phyloP scores from a whole-genome alignment of 2,888 invertebrate species.

The Caenorhabditis japonica region DNA sequence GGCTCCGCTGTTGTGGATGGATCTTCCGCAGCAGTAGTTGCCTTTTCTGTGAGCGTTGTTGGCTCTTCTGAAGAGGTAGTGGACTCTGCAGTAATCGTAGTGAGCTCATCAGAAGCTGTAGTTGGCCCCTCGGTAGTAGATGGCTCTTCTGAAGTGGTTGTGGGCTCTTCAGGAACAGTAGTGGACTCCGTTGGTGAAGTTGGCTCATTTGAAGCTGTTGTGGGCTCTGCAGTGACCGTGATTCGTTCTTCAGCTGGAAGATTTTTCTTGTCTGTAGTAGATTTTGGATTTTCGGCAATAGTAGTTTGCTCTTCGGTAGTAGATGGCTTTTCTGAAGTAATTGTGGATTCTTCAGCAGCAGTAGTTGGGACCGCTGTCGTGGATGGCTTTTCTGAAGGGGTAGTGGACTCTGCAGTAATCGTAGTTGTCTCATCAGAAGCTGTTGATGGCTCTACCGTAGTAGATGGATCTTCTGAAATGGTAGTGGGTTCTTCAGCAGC shows the following conservation, averaged over 20 bases:
- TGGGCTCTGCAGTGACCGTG: too few species aligned
- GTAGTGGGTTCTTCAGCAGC: constrained; percentile 1
- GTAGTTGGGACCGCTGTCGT: not conserved
- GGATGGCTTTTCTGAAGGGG: constrained; percentile 6
- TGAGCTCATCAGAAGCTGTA: not conserved
- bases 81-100: not conserved
- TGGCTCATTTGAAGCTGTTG: not conserved
- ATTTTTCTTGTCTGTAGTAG: not conserved
- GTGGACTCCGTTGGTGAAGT: constrained; percentile 12
- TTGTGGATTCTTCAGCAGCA: not conserved
- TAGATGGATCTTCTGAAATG: not conserved
- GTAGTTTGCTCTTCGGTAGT: constrained; percentile 5
- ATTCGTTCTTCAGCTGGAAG: too few species aligned
- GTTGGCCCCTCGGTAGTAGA: not conserved
- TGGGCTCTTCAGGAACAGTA: not conserved
- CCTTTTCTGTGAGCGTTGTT: constrained; percentile 6
- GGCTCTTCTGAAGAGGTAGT: constrained; percentile 3
- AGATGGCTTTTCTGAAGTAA: not conserved
- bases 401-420: not conserved
- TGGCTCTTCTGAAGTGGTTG: constrained; percentile 1
- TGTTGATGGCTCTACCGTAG: not conserved
- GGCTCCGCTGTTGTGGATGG: not conserved
- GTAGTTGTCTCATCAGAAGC: not conserved
- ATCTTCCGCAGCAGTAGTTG: not conserved
- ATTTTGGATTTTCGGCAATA: not conserved